Evolutionary conservation across 1,140 invertebrate genomes (phyloP).

Genomic region (Hyles vespertilio): DNA sequence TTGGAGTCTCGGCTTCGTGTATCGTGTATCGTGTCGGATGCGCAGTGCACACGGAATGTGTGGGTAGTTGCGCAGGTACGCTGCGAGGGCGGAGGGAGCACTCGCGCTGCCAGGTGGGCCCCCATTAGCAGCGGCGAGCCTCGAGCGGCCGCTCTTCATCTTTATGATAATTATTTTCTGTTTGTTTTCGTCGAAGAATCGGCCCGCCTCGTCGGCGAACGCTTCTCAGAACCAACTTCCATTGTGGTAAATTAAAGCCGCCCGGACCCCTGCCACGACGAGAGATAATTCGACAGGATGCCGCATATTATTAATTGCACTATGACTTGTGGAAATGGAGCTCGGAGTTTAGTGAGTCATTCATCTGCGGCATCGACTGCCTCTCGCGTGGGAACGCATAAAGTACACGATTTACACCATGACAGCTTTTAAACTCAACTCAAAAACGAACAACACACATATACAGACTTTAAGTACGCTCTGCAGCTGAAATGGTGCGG

Average conservation of each 20-base stretch:
- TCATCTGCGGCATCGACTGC: conserved; percentile 55
- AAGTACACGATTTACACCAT: conserved; percentile 52
- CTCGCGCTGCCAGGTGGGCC: conserved; percentile 61
- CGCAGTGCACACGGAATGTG: conserved; percentile 34
- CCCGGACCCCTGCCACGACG: conserved; percentile 72
- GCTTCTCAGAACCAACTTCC: conserved; percentile 72
- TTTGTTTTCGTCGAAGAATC: conserved; percentile 75
- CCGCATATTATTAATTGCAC: conserved; percentile 76
- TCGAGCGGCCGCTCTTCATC: conserved; percentile 73
- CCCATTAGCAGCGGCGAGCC: conserved; percentile 67
- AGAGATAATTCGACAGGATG: conserved; percentile 75
- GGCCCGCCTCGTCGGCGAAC: conserved; percentile 64
- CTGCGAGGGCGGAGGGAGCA: conserved; percentile 19
- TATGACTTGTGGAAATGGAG: conserved; percentile 74
- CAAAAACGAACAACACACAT: conserved; percentile 22
- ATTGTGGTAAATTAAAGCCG: conserved; percentile 76
- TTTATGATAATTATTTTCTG: conserved; percentile 76
- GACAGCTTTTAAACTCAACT: conserved; percentile 46
- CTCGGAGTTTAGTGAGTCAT: conserved; percentile 72
- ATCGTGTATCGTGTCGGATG: not conserved
- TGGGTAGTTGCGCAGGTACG: conserved; percentile 24
- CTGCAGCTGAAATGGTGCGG: too few relatives aligned
- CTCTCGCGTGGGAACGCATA: conserved; percentile 59
- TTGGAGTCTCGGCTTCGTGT: conserved; percentile 20
- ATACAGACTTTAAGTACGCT: too few relatives aligned